These are phyloP conservation scores for Arrhopalites spinosus DNA, from an alignment of 2,888 invertebrate genomes.

Conservation along the genomic window DNA sequence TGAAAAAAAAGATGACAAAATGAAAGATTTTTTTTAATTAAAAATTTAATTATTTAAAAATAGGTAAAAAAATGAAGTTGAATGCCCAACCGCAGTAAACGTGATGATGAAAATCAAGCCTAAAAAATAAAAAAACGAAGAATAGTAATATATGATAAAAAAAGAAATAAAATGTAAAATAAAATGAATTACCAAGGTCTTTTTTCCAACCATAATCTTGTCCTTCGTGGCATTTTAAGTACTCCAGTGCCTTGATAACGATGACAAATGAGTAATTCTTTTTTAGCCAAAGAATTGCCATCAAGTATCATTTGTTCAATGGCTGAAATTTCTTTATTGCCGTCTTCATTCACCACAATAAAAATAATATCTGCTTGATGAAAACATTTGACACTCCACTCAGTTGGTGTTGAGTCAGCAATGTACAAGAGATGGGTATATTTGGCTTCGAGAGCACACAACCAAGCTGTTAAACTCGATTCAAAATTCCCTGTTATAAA, in stretches of 20 bases:
- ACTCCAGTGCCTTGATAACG: background rate
- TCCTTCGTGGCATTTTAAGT: background rate
- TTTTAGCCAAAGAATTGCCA: conserved; percentile 32
- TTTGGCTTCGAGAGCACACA: background rate
- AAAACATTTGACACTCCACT: conserved; percentile 32
- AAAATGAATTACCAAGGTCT: too few species aligned
- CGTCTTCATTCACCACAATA: conserved; percentile 19
- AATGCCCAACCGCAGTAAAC: too few species aligned
- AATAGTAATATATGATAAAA: too few species aligned
- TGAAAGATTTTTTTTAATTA: too few species aligned
- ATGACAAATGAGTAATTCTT: conserved; percentile 38
- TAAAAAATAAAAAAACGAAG: too few species aligned
- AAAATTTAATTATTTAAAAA: too few species aligned
- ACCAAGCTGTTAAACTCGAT: conserved; percentile 29
- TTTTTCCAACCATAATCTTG: conserved; percentile 22
- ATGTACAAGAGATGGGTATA: conserved; percentile 12
- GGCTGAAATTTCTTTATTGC: background rate
- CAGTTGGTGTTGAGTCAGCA: background rate
- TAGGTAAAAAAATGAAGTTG: too few species aligned
- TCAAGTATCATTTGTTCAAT: conserved; percentile 27
- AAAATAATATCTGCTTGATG: conserved; percentile 39
- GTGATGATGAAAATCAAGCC: conserved; percentile 36
- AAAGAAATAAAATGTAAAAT: too few species aligned
- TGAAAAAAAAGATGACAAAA: background rate
- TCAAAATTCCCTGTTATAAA: conserved; percentile 7